Evolutionary conservation across 2,113 vertebrate species (phyloP).

Genomic region (Pavo muticus): DNA sequence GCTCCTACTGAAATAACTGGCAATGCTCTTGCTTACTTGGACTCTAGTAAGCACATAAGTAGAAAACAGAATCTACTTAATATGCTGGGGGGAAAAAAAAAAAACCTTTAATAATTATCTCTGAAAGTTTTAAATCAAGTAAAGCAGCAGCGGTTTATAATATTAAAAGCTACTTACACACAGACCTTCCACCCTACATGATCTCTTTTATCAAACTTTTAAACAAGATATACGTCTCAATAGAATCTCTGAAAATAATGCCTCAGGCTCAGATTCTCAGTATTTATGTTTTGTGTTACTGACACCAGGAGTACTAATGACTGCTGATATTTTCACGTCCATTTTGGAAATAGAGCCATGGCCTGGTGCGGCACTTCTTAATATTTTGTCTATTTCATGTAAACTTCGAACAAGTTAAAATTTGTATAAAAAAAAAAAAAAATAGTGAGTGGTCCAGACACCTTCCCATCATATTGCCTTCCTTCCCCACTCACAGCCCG

Average conservation of each 20-base stretch:
- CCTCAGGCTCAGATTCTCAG: not conserved
- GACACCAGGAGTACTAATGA: not conserved
- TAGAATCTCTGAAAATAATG: not conserved
- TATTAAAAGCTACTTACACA: not conserved
- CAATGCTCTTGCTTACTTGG: constrained; percentile 1
- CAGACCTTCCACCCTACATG: not conserved
- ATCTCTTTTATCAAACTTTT: not conserved
- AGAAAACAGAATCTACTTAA: not conserved
- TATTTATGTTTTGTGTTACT: not conserved
- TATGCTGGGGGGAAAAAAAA: not conserved
- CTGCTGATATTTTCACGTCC: not conserved
- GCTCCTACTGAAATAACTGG: constrained; percentile 9
- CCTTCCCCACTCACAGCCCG: not conserved
- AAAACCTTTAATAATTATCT: not conserved
- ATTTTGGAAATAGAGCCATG: not conserved
- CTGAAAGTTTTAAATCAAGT: not conserved
- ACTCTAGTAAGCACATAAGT: not conserved
- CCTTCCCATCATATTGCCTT: not conserved
- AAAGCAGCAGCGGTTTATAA: not conserved
- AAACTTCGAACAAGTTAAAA: not conserved
- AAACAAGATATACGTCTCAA: not conserved
- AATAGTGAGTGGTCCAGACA: not conserved
- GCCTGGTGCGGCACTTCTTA: not conserved
- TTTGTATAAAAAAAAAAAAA: not conserved
- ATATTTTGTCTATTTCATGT: not conserved